phyloP scores from a whole-genome alignment of 2,113 vertebrate genomes.

The Paradoxurus hermaphroditus region DNA sequence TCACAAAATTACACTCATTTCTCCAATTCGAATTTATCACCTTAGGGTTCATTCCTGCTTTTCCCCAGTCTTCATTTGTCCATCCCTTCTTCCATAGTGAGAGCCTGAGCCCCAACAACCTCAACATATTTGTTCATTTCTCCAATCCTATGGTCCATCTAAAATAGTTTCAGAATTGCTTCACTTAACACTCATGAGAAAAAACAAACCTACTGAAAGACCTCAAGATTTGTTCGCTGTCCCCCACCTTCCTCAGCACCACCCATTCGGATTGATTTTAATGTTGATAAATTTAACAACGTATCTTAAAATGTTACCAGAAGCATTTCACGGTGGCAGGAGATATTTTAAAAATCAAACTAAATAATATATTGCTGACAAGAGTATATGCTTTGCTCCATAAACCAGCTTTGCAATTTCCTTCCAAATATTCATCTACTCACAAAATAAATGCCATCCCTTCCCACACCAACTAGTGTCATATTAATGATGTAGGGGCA shows the following conservation, averaged over 20 bases:
- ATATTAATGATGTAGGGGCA: background rate
- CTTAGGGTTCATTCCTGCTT: background rate
- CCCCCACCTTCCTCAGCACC: background rate
- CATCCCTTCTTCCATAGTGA: background rate
- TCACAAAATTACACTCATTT: background rate
- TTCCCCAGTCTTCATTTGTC: background rate
- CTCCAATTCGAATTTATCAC: background rate
- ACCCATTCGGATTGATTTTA: background rate
- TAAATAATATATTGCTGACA: constrained; percentile 35
- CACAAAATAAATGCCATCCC: constrained; percentile 1
- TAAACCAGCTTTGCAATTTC: constrained; percentile 18
- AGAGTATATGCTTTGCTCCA: background rate
- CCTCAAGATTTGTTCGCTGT: background rate
- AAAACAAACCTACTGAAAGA: background rate
- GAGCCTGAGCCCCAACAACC: background rate
- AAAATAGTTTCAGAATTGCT: constrained; percentile 17
- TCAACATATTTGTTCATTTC: background rate
- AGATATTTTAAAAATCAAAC: constrained; percentile 27
- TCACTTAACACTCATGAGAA: background rate
- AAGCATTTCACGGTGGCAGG: background rate
- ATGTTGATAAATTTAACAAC: background rate
- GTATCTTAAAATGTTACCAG: constrained; percentile 21
- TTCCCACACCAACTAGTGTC: background rate
- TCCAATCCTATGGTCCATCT: background rate
- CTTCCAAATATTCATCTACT: constrained; percentile 25